Evolutionary conservation across 2,888 invertebrate genomes (phyloP), one percentile per base, ranked within the genome.

Genomic region (Neuroscelio doddi): DNA sequence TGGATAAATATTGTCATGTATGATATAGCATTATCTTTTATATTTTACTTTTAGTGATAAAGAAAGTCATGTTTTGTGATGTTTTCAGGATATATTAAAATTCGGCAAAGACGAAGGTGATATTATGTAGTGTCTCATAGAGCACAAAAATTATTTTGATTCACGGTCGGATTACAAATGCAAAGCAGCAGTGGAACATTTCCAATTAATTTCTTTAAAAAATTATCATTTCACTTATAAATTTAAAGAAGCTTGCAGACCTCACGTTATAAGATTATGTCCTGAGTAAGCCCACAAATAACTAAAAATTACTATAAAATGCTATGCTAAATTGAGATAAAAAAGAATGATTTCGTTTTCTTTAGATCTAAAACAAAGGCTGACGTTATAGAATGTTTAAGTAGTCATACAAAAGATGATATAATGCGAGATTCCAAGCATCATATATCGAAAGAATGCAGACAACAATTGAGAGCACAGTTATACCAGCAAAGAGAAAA

Each of bases 151-250:
- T 83, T 92, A 95, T 75, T 90, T 92, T 3, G 90, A 93, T 76
- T 89, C 95, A 77, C 90, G 92, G 75, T 88, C 90, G 12, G 92
- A 93, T 80, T 86, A 86, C 64, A 95, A 96, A 84, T 98, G 98
- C 85, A 89, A 93, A 68, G 94, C 94, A 29, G 96, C 96, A 63
- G 93, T 99, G 45, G 98, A 98, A 85, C 98, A 99, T 86, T 97
- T 97, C 80, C 98, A 99, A 85, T 87, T 99, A 63, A 93, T 97
- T 64, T 93, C 95, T 1, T 83, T 98, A 69, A 95, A 97, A 84
- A 95, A 96, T 85, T 97, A 95, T 85, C 92, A 92, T 76, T 98
- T 98, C 82, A 95, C 94, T 0, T 93, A 92, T 77, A 95, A 95
- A 84, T 98, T 99, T 84, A 96, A 97, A 85, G 91, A 96, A 82